phyloP scores from a whole-genome alignment of 2,888 invertebrate genomes.

The Drosophila antonietae region DNA sequence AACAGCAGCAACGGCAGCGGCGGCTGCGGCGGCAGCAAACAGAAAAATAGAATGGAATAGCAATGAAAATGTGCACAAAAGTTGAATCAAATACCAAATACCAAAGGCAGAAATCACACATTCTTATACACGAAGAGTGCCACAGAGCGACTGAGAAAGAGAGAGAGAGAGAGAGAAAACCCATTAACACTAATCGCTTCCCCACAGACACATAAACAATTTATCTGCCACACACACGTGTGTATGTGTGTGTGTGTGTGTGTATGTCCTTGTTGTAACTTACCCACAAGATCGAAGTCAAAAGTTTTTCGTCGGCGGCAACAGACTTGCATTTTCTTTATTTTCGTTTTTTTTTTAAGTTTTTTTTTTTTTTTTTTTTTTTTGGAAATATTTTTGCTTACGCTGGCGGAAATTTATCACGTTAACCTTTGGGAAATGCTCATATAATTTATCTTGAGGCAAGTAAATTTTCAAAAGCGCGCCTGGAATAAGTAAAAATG shows the following conservation, averaged over 20 bases:
- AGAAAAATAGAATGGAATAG: conserved; percentile 45
- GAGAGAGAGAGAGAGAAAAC: conserved; percentile 36
- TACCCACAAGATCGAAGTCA: conserved; percentile 72
- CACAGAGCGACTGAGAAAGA: neutral
- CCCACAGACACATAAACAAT: conserved; percentile 82
- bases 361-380: conserved; percentile 4
- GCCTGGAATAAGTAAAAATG: conserved; percentile 29
- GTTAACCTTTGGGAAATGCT: conserved; percentile 81
- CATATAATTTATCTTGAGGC: conserved; percentile 78
- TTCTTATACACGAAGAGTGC: conserved; percentile 48
- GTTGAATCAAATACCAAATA: conserved; percentile 72
- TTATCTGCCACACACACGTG: conserved; percentile 67
- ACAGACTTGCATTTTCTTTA: conserved; percentile 62
- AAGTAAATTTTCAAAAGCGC: conserved; percentile 73
- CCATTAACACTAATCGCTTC: conserved; percentile 82
- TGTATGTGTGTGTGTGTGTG: conserved; percentile 41
- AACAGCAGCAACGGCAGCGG: neutral
- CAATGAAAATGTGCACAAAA: conserved; percentile 67
- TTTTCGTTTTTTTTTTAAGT: conserved; percentile 4
- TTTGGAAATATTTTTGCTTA: conserved; percentile 73
- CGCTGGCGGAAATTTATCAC: conserved; percentile 78
- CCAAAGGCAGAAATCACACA: conserved; percentile 72
- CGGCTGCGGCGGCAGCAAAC: neutral
- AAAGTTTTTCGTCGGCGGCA: conserved; percentile 60
- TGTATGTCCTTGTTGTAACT: conserved; percentile 51